Percentiles rank a stretch among this genome's conserved stretches.
Conservation (phyloP, 2,797 vertebrate species). For the Sciurus vulgaris region DNA sequence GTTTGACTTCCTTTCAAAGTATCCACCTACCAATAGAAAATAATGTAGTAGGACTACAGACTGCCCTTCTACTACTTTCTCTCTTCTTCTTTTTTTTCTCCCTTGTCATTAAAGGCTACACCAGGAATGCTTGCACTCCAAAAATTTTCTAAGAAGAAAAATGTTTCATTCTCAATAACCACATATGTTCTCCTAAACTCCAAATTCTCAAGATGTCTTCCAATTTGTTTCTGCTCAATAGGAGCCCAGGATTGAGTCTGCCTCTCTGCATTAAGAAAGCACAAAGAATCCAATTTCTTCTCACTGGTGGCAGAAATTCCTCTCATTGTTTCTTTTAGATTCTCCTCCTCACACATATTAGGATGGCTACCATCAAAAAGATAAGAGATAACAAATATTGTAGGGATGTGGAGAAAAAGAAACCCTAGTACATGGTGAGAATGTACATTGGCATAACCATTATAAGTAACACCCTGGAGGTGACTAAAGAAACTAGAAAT, state of each 20-base stretch:
- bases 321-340: background rate
- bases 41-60: rapidly evolving
- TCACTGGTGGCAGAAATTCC: background rate
- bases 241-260: background rate
- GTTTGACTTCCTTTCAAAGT: background rate
- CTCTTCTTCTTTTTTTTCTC: background rate
- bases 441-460: background rate
- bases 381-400: background rate
- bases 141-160: background rate
- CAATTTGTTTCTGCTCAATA: too few relatives aligned
- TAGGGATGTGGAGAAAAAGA: background rate
- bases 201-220: background rate
- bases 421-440: background rate
- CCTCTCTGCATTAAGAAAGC: background rate
- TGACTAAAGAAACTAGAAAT: background rate
- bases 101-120: background rate
- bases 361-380: background rate
- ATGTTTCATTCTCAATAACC: background rate
- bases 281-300: rapidly evolving
- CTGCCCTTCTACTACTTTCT: background rate
- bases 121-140: background rate
- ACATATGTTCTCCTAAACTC: too few relatives aligned
- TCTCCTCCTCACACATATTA: background rate
- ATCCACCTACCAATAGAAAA: background rate
- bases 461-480: background rate